These are phyloP conservation scores for Boleophthalmus pectinirostris DNA, from an alignment of 2,113 vertebrate species.

Conservation along the genomic window DNA sequence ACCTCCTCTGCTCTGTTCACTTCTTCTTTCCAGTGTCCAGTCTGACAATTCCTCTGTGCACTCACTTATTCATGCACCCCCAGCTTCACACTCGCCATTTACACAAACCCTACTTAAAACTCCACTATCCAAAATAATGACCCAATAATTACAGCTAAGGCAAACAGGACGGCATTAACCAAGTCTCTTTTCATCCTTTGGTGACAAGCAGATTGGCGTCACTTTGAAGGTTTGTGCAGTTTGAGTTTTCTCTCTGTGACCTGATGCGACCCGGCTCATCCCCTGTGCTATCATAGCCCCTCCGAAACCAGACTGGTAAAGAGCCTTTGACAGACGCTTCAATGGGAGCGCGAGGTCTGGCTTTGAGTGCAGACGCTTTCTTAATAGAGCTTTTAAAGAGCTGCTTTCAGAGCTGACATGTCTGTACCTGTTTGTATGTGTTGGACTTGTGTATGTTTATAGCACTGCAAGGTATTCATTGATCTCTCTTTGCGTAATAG, in stretches of 20 bases:
- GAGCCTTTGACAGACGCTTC: slow-evolving; percentile 33
- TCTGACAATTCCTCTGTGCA: slow-evolving; percentile 47
- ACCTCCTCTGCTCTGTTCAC: slow-evolving; percentile 50
- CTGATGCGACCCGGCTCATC: slow-evolving; percentile 60
- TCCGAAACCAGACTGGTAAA: slow-evolving; percentile 50
- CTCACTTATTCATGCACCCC: slow-evolving; percentile 32
- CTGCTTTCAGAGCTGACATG: slow-evolving; percentile 20
- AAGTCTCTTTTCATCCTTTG: slow-evolving; percentile 51
- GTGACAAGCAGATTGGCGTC: slow-evolving; percentile 49
- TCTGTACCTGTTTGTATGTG: neutral
- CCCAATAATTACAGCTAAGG: slow-evolving; percentile 35
- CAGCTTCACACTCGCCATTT: slow-evolving; percentile 48
- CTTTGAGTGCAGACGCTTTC: slow-evolving; percentile 30
- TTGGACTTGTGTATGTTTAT: neutral
- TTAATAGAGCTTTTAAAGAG: slow-evolving; percentile 35
- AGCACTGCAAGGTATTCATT: slow-evolving; percentile 24
- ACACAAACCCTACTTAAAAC: slow-evolving; percentile 41
- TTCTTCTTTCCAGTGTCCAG: slow-evolving; percentile 24
- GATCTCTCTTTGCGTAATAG: slow-evolving; percentile 32
- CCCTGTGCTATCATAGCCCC: slow-evolving; percentile 47
- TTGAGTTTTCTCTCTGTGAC: slow-evolving; percentile 50
- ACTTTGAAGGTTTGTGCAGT: slow-evolving; percentile 48
- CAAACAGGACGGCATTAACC: slow-evolving; percentile 50
- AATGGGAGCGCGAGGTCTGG: slow-evolving; percentile 29
- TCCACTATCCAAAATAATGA: slow-evolving; percentile 54